phyloP scores from a whole-genome alignment of 2,113 vertebrate species.

The Pyxicephalus adspersus region DNA sequence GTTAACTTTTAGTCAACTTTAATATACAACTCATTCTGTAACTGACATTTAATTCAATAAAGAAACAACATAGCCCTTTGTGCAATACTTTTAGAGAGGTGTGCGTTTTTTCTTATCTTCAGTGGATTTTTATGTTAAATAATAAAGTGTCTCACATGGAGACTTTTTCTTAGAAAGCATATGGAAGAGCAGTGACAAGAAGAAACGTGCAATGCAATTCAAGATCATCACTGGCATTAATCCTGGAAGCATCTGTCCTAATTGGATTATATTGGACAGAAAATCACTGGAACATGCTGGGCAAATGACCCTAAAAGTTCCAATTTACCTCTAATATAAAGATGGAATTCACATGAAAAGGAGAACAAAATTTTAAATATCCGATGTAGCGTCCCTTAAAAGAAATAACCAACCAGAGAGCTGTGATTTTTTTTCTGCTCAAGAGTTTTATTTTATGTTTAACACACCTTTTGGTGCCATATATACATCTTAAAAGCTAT shows the following conservation, averaged over 20 bases:
- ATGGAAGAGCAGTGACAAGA: conserved; percentile 78
- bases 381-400: conserved; percentile 75
- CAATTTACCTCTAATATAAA: conserved; percentile 72
- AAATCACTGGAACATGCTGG: conserved; percentile 78
- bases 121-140: conserved; percentile 80
- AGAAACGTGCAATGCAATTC: conserved; percentile 77
- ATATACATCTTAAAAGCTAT: conserved; percentile 77
- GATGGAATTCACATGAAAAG: conserved; percentile 78
- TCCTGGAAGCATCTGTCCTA: conserved; percentile 77
- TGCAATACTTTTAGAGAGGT: conserved; percentile 16
- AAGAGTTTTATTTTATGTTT: conserved; percentile 74
- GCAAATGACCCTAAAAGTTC: conserved; percentile 83
- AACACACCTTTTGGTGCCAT: conserved; percentile 76
- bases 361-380: conserved; percentile 78
- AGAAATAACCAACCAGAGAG: conserved; percentile 73
- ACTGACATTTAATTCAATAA: conserved; percentile 2
- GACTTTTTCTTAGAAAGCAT: conserved; percentile 77
- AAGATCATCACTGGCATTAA: conserved; percentile 73
- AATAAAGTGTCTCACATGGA: conserved; percentile 79
- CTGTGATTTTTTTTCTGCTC: conserved; percentile 67
- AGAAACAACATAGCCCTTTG: conserved; percentile 25
- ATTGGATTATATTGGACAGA: conserved; percentile 82
- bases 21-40: not conserved
- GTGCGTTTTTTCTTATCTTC: conserved; percentile 29
- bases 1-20: not conserved